Evolutionary conservation across 2,797 vertebrate genomes (phyloP).

Genomic region (Diplodus sargus): DNA sequence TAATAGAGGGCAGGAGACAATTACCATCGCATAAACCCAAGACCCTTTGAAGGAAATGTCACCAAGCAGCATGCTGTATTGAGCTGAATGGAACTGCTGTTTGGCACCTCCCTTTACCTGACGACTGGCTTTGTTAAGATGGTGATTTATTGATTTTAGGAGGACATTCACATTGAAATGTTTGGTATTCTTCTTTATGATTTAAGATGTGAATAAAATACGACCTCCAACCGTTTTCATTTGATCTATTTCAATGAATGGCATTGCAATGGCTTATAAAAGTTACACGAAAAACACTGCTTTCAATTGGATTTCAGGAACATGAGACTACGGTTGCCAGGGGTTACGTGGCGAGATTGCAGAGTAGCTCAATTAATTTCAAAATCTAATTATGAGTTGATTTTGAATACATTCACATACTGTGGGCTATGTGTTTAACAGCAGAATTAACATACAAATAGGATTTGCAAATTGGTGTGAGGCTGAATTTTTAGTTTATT

Average conservation of each 20-base stretch:
- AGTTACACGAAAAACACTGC: background rate
- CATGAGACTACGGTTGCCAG: background rate
- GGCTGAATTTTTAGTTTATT: conserved; percentile 5
- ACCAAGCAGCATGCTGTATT: conserved; percentile 42
- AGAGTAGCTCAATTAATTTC: background rate
- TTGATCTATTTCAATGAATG: background rate
- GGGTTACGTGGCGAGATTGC: background rate
- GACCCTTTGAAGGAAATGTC: conserved; percentile 76
- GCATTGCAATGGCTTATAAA: background rate
- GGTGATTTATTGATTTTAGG: conserved; percentile 24
- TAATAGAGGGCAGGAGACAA: conserved; percentile 75
- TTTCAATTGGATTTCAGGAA: conserved; percentile 1
- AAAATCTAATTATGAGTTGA: background rate
- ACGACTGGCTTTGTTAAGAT: conserved; percentile 35
- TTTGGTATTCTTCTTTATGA: background rate
- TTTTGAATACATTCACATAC: background rate
- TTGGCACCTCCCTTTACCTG: conserved; percentile 28
- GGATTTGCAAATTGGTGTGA: background rate
- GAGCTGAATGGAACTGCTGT: conserved; percentile 37
- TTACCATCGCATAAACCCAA: conserved; percentile 63
- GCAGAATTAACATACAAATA: background rate
- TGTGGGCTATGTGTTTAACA: background rate
- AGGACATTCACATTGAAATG: conserved; percentile 6
- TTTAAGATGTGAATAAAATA: background rate
- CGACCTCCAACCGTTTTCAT: background rate